These are phyloP conservation scores for Iphiclides podalirius DNA, from an alignment of 2,888 invertebrate species.

Conservation along the genomic window DNA sequence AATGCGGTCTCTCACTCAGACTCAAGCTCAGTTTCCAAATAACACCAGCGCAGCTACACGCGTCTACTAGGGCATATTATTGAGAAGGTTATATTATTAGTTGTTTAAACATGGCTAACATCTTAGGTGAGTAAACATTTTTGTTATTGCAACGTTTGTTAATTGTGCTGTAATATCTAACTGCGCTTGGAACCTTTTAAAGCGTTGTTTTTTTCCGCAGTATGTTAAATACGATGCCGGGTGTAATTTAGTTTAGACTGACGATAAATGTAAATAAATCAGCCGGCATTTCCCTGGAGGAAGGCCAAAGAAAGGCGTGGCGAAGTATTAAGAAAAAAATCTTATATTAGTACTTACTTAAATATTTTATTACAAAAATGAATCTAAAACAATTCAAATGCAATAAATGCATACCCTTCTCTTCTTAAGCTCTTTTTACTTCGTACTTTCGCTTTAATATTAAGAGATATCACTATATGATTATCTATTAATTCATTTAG, in stretches of 20 bases:
- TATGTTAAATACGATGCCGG: neutral
- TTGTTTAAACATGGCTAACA: constrained; percentile 59
- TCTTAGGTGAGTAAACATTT: constrained; percentile 57
- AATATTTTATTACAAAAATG: constrained; percentile 31
- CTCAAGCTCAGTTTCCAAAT: constrained; percentile 48
- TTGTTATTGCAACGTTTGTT: constrained; percentile 7
- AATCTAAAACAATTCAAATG: constrained; percentile 21
- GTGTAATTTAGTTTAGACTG: neutral
- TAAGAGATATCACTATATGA: too few species aligned
- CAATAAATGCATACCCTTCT: too few species aligned
- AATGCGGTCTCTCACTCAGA: constrained; percentile 25
- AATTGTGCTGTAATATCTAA: neutral
- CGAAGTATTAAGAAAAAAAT: constrained; percentile 40
- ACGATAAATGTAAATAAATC: constrained; percentile 42
- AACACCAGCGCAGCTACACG: constrained; percentile 48
- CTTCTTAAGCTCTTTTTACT: too few species aligned
- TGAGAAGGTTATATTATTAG: constrained; percentile 36
- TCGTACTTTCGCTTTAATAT: too few species aligned
- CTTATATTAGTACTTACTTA: constrained; percentile 42
- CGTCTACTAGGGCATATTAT: constrained; percentile 32
- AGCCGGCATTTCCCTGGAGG: constrained; percentile 59
- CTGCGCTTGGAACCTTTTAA: neutral
- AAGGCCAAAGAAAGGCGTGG: constrained; percentile 59
- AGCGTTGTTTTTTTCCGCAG: neutral
- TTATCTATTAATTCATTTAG: too few species aligned